Conservation (phyloP, 2,113 vertebrate species). For the Rana temporaria region DNA sequence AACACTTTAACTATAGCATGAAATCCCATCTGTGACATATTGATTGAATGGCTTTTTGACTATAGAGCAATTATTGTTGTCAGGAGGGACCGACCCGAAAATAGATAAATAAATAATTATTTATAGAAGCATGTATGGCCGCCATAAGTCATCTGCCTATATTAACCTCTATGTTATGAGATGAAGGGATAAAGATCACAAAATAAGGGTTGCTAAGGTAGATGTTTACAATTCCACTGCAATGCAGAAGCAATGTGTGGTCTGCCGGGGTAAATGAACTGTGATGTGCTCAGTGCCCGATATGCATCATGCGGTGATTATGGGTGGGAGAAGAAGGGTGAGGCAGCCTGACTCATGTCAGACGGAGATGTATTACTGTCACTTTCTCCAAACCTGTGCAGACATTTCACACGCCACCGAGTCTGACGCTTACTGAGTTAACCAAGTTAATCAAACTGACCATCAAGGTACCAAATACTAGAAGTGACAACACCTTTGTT, state of each 20-base stretch:
- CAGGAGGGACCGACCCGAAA: too few relatives aligned
- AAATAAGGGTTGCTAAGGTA: background rate
- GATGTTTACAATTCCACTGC: background rate
- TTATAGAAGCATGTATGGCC: too few relatives aligned
- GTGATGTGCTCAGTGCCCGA: too few relatives aligned
- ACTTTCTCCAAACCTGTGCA: background rate
- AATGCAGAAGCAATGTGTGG: background rate
- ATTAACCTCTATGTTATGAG: background rate
- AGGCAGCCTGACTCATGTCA: slow-evolving; percentile 36
- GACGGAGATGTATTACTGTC: background rate
- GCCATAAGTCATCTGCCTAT: too few relatives aligned
- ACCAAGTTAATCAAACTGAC: too few relatives aligned
- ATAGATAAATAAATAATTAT: too few relatives aligned
- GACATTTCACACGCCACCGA: background rate
- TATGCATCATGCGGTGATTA: background rate
- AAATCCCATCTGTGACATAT: too few relatives aligned
- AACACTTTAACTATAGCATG: too few relatives aligned
- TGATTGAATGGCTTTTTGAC: too few relatives aligned
- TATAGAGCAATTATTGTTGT: too few relatives aligned
- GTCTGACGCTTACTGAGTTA: background rate
- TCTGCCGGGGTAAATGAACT: background rate
- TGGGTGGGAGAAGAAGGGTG: background rate
- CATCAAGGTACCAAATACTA: background rate
- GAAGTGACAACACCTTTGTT: background rate
- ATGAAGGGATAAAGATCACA: background rate